Percentiles rank a stretch among this genome's conserved stretches.
phyloP scores from a whole-genome alignment of 2,113 vertebrate genomes.

The Catharus minimus region DNA sequence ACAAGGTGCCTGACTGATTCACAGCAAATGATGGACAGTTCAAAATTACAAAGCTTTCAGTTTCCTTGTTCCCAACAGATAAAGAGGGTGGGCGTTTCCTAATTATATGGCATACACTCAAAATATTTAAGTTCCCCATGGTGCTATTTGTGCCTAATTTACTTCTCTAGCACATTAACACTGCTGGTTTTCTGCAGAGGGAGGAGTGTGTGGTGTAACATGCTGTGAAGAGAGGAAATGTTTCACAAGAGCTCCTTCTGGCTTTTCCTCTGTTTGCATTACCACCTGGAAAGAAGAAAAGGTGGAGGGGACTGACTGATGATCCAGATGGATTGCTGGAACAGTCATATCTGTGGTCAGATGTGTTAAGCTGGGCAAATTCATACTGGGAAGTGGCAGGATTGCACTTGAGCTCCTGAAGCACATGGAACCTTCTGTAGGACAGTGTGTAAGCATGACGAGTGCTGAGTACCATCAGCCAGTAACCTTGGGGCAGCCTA shows the following conservation, averaged over 20 bases:
- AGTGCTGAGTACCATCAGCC: neutral
- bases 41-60: conserved; percentile 38
- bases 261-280: conserved; percentile 78
- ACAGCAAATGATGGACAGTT: conserved; percentile 5
- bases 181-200: conserved; percentile 15
- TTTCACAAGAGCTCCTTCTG: conserved; percentile 79
- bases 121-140: conserved; percentile 40
- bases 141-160: conserved; percentile 50
- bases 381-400: neutral
- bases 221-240: conserved; percentile 72
- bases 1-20: conserved; percentile 5
- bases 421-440: neutral
- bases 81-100: conserved; percentile 53
- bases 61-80: conserved; percentile 36
- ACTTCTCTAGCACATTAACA: conserved; percentile 40
- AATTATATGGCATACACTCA: conserved; percentile 6
- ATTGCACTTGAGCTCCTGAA: neutral
- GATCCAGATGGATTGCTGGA: neutral
- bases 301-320: conserved; percentile 40
- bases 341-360: conserved; percentile 51
- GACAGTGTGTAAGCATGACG: neutral
- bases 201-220: conserved; percentile 41
- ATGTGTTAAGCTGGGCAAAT: neutral
- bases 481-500: neutral
- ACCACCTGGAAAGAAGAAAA: conserved; percentile 78